These are phyloP conservation scores for Oncorhynchus mykiss DNA, from an alignment of 2,113 vertebrate genomes.

Conservation along the genomic window DNA sequence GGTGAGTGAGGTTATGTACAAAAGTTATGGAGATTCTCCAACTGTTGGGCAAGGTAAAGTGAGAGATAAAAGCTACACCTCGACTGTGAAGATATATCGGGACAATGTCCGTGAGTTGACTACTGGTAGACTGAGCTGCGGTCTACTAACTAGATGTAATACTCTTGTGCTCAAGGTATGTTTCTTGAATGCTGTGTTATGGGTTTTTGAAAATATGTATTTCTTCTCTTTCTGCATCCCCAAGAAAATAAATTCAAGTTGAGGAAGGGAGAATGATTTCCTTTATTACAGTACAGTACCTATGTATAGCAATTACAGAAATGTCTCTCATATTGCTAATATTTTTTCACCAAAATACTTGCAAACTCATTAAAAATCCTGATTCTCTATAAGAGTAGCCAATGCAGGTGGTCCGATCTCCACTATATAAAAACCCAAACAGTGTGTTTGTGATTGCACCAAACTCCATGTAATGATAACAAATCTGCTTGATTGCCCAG, in stretches of 20 bases:
- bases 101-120: too few species aligned
- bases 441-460: constrained; percentile 26
- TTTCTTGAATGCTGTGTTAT: too few species aligned
- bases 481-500: constrained; percentile 29
- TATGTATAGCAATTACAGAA: background rate
- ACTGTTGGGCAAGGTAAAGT: background rate
- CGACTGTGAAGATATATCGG: too few species aligned
- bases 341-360: background rate
- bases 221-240: too few species aligned
- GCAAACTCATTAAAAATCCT: background rate
- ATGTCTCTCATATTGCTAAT: background rate
- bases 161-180: too few species aligned
- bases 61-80: background rate
- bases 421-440: constrained; percentile 22
- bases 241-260: too few species aligned
- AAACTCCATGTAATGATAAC: constrained; percentile 42
- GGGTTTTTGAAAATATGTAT: too few species aligned
- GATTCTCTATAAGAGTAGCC: background rate
- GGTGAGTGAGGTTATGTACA: too few species aligned
- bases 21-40: background rate
- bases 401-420: constrained; percentile 26
- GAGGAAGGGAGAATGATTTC: background rate
- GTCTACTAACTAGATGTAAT: too few species aligned
- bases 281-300: background rate
- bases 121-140: too few species aligned